Evolutionary conservation across 2,113 vertebrate genomes (phyloP), one percentile per base, ranked within the genome.

Genomic region (Solea senegalensis): DNA sequence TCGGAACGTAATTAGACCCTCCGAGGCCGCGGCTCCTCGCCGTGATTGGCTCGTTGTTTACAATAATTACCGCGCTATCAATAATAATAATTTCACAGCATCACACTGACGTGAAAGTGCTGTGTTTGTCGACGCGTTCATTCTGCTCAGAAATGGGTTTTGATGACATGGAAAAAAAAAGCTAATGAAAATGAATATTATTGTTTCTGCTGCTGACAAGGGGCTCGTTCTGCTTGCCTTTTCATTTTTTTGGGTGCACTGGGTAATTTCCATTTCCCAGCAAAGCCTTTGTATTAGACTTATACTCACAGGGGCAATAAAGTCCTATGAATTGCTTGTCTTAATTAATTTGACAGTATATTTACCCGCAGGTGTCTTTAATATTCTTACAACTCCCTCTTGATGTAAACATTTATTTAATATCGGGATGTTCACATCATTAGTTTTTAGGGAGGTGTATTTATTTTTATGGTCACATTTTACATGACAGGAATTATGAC

Each of bases 21-120:
- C 69, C 69, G 67, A 60, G 52, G 40, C 74, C 41, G n/a, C 40
- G 45, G 49, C 64, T 79, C 66, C 49, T 63, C 12, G 40, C 28
- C 8, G 52, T 65, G 80, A 85, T 76, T 81, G 61, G 67, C 51
- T 81, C 77, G 83, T 72, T 89, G 80, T 88, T 81, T 83, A 69
- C 77, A 70, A 75, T 79, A 83, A 86, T 86, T 77, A 80, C 72
- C 28, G 12, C 57, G 44, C 74, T 61, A 74, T 74, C 58, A 2
- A 34, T 34, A 73, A 67, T 65, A 72, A 72, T 40, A 26, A 84
- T 62, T 74, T 49, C 76, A 40, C 48, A 69, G 64, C 46, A 54
- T 78, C 56, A 74, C 21, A 41, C 43, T 71, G 61, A 51, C 63
- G 61, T 68, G 70, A 52, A 81, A 78, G 71, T 21, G 2, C 51